These are phyloP conservation scores for Drosophila peninsularis DNA, from an alignment of 2,888 invertebrate species.

Conservation along the genomic window DNA sequence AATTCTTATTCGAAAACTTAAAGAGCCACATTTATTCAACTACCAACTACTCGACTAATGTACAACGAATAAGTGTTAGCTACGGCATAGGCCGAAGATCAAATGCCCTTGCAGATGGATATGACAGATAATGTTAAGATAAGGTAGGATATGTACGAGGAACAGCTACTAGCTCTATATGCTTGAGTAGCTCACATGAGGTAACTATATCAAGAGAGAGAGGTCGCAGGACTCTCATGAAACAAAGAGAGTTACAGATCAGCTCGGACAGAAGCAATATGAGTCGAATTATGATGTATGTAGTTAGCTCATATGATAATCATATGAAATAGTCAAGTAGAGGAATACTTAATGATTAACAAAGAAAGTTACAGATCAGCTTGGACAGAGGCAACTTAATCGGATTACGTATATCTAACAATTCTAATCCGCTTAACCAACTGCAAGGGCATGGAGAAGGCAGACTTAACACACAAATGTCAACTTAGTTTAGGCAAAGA, in stretches of 20 bases:
- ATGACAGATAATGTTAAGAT: not conserved
- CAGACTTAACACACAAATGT: slow-evolving; percentile 23
- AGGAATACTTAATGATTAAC: not conserved
- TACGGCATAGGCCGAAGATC: not conserved
- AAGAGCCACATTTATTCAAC: slow-evolving; percentile 43
- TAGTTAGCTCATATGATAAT: too few species aligned
- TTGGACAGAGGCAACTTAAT: not conserved
- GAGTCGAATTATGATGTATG: too few species aligned
- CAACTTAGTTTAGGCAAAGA: slow-evolving; percentile 10
- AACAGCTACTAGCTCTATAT: too few species aligned
- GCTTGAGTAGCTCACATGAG: too few species aligned
- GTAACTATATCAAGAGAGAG: too few species aligned
- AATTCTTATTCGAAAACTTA: slow-evolving; percentile 45
- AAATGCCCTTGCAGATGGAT: slow-evolving; percentile 9
- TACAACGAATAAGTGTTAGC: slow-evolving; percentile 1
- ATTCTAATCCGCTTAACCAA: not conserved
- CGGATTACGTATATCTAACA: not conserved
- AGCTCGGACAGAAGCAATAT: too few species aligned
- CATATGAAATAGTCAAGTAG: not conserved
- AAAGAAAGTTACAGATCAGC: not conserved
- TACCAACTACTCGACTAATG: slow-evolving; percentile 27
- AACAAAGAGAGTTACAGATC: too few species aligned
- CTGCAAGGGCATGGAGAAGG: slow-evolving; percentile 11
- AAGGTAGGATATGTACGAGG: not conserved
- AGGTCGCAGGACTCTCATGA: too few species aligned